Percentiles rank a stretch among this genome's conserved stretches.
Conservation (phyloP, 2,113 vertebrate species). For the Macquaria ambigua region DNA sequence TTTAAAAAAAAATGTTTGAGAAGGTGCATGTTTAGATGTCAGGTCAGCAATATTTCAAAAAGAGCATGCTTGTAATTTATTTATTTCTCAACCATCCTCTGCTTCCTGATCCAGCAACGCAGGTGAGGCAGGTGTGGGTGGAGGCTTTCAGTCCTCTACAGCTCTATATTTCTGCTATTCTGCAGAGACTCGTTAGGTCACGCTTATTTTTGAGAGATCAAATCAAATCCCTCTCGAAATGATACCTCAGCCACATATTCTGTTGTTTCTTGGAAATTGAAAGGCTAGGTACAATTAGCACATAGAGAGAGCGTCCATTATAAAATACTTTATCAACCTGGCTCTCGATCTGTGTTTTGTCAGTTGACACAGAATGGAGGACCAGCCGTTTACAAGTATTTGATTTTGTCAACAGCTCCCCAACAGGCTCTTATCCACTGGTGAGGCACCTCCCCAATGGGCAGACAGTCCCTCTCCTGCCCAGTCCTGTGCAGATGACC, state of each 20-base stretch:
- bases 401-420: slow-evolving; percentile 86
- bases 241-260: neutral
- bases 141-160: neutral
- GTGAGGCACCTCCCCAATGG: slow-evolving; percentile 98
- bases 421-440: slow-evolving; percentile 89
- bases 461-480: slow-evolving; percentile 93
- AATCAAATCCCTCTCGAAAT: slow-evolving; percentile 7
- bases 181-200: neutral
- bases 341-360: neutral
- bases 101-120: neutral
- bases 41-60: neutral
- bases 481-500: slow-evolving; percentile 93
- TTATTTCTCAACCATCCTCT: neutral
- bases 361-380: neutral
- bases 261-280: neutral
- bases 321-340: neutral
- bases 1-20: neutral
- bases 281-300: neutral
- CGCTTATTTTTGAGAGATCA: neutral
- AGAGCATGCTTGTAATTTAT: neutral
- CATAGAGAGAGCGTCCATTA: too few relatives aligned
- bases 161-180: neutral
- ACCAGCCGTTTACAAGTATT: slow-evolving; percentile 23
- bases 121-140: neutral
- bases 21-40: neutral